Percentiles rank a stretch among this genome's conserved stretches.
phyloP scores from a whole-genome alignment of 2,888 invertebrate genomes.

The Mesopsocus fuscifrons region DNA sequence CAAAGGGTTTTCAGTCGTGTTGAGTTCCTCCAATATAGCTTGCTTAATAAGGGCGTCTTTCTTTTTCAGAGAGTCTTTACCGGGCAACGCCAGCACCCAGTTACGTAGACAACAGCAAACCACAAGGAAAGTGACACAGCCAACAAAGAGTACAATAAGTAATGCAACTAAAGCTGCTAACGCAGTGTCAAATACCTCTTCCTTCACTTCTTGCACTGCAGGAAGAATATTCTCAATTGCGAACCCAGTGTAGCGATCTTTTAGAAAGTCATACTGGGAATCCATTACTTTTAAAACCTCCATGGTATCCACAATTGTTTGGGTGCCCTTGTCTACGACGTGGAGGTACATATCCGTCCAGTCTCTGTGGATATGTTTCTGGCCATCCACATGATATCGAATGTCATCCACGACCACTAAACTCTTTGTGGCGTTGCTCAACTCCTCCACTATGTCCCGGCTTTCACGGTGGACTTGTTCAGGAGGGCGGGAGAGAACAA shows the following conservation, averaged over 20 bases:
- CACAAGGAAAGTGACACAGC: slow-evolving; percentile 67
- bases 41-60: slow-evolving; percentile 69
- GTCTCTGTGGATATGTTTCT: slow-evolving; percentile 41
- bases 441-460: slow-evolving; percentile 46
- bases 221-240: slow-evolving; percentile 58
- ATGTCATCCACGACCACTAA: slow-evolving; percentile 64
- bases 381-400: slow-evolving; percentile 47
- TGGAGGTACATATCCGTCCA: slow-evolving; percentile 77
- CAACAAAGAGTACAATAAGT: slow-evolving; percentile 66
- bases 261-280: slow-evolving; percentile 66
- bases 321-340: slow-evolving; percentile 53
- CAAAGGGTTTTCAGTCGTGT: slow-evolving; percentile 78
- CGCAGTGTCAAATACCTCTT: slow-evolving; percentile 69
- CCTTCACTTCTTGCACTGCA: slow-evolving; percentile 40
- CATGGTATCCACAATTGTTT: slow-evolving; percentile 53
- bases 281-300: slow-evolving; percentile 58
- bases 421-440: slow-evolving; percentile 57
- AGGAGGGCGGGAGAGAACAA: slow-evolving; percentile 67
- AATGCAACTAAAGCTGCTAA: slow-evolving; percentile 70
- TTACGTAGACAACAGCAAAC: slow-evolving; percentile 77
- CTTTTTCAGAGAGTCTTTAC: slow-evolving; percentile 43
- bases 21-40: slow-evolving; percentile 65
- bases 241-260: slow-evolving; percentile 54
- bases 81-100: slow-evolving; percentile 69
- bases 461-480: slow-evolving; percentile 51